Conservation (phyloP, 2,113 vertebrate species). For the Hydrolagus affinis region DNA sequence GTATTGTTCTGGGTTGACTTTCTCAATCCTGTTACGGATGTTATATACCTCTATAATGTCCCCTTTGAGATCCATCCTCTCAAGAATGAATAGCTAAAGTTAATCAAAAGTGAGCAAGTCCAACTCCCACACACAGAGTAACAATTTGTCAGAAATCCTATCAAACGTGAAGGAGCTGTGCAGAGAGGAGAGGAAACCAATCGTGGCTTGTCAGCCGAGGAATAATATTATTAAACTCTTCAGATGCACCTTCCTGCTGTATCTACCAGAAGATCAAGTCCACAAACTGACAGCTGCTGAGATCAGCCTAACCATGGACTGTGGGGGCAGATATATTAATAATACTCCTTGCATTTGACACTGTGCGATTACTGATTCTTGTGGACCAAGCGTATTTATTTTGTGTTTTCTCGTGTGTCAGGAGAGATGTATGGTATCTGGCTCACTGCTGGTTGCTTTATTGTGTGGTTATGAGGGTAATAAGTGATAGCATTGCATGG, state of each 20-base stretch:
- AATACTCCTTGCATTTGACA: neutral
- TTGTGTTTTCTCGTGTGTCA: neutral
- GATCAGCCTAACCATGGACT: neutral
- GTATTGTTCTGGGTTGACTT: too few relatives aligned
- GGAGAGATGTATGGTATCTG: neutral
- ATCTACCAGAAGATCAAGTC: neutral
- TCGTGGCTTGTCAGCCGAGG: neutral
- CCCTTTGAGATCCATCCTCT: too few relatives aligned
- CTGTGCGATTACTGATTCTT: neutral
- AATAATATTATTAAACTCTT: neutral
- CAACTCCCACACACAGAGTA: too few relatives aligned
- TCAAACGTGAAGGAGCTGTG: conserved; percentile 9
- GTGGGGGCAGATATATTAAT: neutral
- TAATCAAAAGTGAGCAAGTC: neutral
- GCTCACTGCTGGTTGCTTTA: neutral
- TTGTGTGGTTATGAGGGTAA: too few relatives aligned
- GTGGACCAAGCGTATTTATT: neutral
- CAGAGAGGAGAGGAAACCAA: neutral
- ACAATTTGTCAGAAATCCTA: neutral
- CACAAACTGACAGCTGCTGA: neutral
- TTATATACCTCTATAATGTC: too few relatives aligned
- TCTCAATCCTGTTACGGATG: too few relatives aligned
- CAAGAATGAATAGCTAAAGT: too few relatives aligned
- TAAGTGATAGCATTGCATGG: too few relatives aligned
- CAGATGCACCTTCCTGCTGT: neutral